Evolutionary conservation across 1,140 invertebrate genomes (phyloP), one percentile per base, ranked within the genome.

Genomic region (Hyposmocoma kahamanoa): DNA sequence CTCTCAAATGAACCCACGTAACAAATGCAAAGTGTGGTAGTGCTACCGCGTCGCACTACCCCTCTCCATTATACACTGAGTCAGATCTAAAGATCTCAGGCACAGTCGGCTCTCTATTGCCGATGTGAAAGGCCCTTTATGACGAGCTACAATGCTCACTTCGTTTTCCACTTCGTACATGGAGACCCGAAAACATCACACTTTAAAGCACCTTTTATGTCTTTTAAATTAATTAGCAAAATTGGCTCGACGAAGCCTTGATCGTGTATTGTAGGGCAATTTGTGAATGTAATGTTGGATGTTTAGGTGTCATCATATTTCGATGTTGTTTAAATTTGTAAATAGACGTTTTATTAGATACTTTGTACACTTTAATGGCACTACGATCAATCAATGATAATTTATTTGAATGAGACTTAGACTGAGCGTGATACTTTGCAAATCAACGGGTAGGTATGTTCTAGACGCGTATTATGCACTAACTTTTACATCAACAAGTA

Each of bases 11-110:
- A 98, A 98, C 82, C 96, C 96, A 1, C 65, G 75, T 11, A 88
- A 95, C 0, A 98, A 97, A 75, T 99, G 97, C 86, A 88, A 89
- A 70, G 91, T 95, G 11, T 94, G 93, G 93, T 95, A 92, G 86
- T 53, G 11, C 38, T 19, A n/a, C n/a, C n/a, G n/a, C 41, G 21
- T 17, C 22, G 15, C 2, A 8, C 22, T 1, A 13, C 21, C 17
- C 36, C 22, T 17, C 28, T 17, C 18, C 18, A 36, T 32, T 17
- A 20, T 13, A 6, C 28, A 1, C 6, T 13, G 28, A 10, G 10
- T n/a, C n/a, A n/a, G n/a, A n/a, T n/a, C n/a, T n/a, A n/a, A n/a
- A n/a, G n/a, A n/a, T n/a, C n/a, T n/a, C n/a, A n/a, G n/a, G n/a
- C n/a, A n/a, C n/a, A n/a, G n/a, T n/a, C n/a, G n/a, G 28, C 10